Base-by-base conservation (phyloP, 2,113 vertebrate genomes). In the Oenanthe melanoleuca region DNA sequence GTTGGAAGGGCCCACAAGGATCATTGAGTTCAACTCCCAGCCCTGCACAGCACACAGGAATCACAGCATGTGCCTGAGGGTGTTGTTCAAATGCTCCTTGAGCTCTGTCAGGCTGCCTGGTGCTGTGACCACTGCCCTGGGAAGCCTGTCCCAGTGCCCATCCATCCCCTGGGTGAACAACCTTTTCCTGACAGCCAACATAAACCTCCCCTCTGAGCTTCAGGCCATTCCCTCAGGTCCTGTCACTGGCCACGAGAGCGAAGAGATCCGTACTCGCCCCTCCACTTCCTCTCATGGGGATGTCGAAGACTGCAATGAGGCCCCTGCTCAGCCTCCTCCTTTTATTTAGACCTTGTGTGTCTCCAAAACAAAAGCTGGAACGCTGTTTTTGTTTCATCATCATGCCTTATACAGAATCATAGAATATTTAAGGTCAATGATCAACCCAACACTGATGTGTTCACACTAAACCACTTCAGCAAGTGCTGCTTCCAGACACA, bases 31-130 rank as follows among this genome's bases (percentile, higher is more conserved):
- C 53, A 53, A 12, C 24, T 60, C n/a, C 24, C 29, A 66, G 28
- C 17, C 17, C 38, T 53, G 45, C 7, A 34, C 11, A 67, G 53
- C 23, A 74, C 0, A 0, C 11, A 74, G n/a, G 13, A 47, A 5
- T 34, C 38, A 53, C 16, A 60, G 7, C 11, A 22, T 15, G n/a
- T 53, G n/a, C n/a, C 69, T 74, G 38, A 53, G 19, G n/a, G 28
- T 9, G 6, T 15, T 74, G 29, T 40, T 15, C 78, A 38, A 67
- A 40, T 0, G 4, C 11, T 53, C 38, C 61, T 21, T 40, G 7
- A 53, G 4, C 60, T 53, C 60, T 45, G 33, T 25, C 61, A 61
- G 38, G 24, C 4, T 67, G 40, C 28, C 59, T 80, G 29, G 9
- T 31, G 24, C n/a, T 53, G 55, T 40, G 28, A 40, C 20, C 19